Percentiles rank a stretch among this genome's conserved stretches.
Conservation (phyloP, 2,888 invertebrate species). For the Pheosia gnoma region DNA sequence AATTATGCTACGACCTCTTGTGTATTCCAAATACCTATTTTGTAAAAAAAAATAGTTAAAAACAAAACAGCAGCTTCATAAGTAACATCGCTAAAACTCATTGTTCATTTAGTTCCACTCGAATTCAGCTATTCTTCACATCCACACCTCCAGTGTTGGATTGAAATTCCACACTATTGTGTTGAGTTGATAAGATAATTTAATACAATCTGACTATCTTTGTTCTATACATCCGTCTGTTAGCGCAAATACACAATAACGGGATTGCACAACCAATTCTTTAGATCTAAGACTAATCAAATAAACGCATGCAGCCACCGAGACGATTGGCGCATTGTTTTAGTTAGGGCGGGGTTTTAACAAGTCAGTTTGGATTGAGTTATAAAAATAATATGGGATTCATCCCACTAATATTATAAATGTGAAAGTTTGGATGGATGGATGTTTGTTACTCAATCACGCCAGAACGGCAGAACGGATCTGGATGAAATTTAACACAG, state of each 20-base stretch:
- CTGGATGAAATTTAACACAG: too few relatives aligned
- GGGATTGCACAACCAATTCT: slow-evolving; percentile 1
- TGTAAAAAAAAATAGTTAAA: too few relatives aligned
- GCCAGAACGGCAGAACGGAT: too few relatives aligned
- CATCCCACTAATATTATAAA: too few relatives aligned
- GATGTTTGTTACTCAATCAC: too few relatives aligned
- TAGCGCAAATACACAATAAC: slow-evolving; percentile 1
- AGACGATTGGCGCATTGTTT: not conserved
- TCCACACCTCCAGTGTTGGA: slow-evolving; percentile 1
- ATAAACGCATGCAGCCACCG: not conserved
- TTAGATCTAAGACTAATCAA: not conserved
- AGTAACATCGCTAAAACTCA: not conserved
- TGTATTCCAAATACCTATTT: too few relatives aligned
- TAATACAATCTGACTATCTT: slow-evolving; percentile 1
- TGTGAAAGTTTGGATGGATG: too few relatives aligned
- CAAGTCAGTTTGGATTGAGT: not conserved
- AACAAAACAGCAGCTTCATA: not conserved
- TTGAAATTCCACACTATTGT: not conserved
- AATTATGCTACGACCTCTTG: too few relatives aligned
- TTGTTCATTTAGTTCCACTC: not conserved
- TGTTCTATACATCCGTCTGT: slow-evolving; percentile 2
- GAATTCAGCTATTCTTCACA: not conserved
- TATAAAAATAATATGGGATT: slow-evolving; percentile 1
- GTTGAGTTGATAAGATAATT: slow-evolving; percentile 5
- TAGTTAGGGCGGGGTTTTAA: not conserved